Conservation (phyloP, 2,797 vertebrate genomes). For the Peromyscus melanophrys region DNA sequence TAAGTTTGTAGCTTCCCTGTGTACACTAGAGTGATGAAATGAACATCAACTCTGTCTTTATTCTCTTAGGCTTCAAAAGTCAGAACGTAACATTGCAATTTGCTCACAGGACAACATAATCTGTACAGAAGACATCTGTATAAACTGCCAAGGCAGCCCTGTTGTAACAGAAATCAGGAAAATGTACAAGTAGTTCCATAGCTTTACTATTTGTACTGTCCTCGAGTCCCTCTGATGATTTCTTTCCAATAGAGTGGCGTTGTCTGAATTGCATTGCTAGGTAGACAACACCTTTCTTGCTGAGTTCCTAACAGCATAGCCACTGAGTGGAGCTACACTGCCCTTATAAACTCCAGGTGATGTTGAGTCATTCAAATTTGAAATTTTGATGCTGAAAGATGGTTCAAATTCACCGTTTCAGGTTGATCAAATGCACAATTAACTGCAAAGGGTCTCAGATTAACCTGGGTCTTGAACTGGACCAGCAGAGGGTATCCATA, state of each 20-base stretch:
- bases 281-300: background rate
- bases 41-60: background rate
- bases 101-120: conserved; percentile 13
- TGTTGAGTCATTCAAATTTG: conserved; percentile 14
- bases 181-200: background rate
- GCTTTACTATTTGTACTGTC: conserved; percentile 13
- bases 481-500: conserved; percentile 34
- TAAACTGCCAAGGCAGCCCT: background rate
- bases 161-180: conserved; percentile 44
- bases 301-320: background rate
- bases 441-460: conserved; percentile 61
- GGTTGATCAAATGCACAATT: conserved; percentile 72
- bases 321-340: background rate
- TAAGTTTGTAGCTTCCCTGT: conserved; percentile 3
- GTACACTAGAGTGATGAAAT: conserved; percentile 6
- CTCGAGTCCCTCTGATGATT: conserved; percentile 34
- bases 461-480: conserved; percentile 62
- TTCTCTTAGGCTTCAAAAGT: background rate
- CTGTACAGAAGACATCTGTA: background rate
- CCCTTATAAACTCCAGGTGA: conserved; percentile 31
- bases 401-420: conserved; percentile 54
- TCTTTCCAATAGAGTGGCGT: conserved; percentile 22
- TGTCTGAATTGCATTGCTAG: conserved; percentile 8
- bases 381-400: conserved; percentile 60
- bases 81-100: background rate